phyloP scores from a whole-genome alignment of 2,113 vertebrate genomes.

The Tragelaphus imberbis region DNA sequence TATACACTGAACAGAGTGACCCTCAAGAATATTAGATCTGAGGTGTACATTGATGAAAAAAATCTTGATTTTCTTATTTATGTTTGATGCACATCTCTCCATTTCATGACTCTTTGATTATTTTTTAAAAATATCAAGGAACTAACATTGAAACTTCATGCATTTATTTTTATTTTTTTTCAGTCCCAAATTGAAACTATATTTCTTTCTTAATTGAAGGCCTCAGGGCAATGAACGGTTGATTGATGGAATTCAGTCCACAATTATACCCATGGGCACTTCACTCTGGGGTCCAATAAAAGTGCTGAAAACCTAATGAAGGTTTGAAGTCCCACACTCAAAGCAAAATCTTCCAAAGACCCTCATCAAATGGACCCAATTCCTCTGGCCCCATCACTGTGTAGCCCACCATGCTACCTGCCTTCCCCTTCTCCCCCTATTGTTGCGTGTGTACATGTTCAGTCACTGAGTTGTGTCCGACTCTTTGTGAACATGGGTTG shows the following conservation, averaged over 20 bases:
- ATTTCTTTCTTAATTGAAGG: conserved; percentile 36
- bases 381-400: not conserved
- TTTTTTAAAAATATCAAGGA: not conserved
- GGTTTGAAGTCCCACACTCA: not conserved
- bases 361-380: not conserved
- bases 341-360: not conserved
- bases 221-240: not conserved
- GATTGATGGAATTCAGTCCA: conserved; percentile 35
- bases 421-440: not conserved
- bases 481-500: not conserved
- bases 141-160: not conserved
- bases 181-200: no score
- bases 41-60: not conserved
- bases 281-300: not conserved
- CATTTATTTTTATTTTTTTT: not conserved
- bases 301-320: not conserved
- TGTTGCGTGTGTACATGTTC: fast-evolving
- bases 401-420: not conserved
- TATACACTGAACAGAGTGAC: not conserved
- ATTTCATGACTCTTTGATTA: not conserved
- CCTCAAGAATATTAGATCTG: not conserved
- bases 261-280: not conserved
- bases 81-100: not conserved
- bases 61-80: not conserved
- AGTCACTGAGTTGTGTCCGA: not conserved